These are phyloP conservation scores for Salmo trutta DNA, from an alignment of 2,797 vertebrate species.

Conservation along the genomic window DNA sequence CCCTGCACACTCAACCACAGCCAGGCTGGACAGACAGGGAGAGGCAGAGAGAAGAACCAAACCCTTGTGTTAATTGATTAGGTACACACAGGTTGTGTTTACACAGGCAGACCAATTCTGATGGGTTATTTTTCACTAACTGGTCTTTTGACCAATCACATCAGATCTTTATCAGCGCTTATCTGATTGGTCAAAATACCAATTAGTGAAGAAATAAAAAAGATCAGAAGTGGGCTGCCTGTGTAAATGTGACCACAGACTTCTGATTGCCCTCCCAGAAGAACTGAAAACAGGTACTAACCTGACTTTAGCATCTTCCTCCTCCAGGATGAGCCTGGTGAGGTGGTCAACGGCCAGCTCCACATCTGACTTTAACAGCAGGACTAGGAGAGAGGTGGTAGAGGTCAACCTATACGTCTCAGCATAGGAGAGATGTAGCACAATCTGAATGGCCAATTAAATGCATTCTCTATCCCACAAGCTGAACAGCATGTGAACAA, in stretches of 20 bases:
- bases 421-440: neutral
- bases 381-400: conserved; percentile 65
- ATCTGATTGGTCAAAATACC: no score
- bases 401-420: neutral
- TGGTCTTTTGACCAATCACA: no score
- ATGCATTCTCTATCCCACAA: neutral
- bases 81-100: neutral
- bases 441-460: neutral
- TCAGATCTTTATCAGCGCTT: no score
- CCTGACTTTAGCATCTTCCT: conserved; percentile 85
- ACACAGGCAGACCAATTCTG: no score
- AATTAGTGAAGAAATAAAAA: no score
- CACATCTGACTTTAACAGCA: conserved; percentile 78
- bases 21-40: conserved; percentile 66
- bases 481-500: neutral
- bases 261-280: neutral
- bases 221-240: no score
- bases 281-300: conserved; percentile 51
- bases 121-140: no score
- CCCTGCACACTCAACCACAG: conserved; percentile 82
- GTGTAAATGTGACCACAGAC: no score
- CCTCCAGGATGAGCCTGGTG: conserved; percentile 78
- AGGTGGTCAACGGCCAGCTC: conserved; percentile 86
- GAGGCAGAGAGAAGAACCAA: neutral
- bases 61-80: neutral